A percentile compares a stretch with the other conserved stretches of the same genome.
Conservation (phyloP, 2,113 vertebrate species). For the Caranx ignobilis region DNA sequence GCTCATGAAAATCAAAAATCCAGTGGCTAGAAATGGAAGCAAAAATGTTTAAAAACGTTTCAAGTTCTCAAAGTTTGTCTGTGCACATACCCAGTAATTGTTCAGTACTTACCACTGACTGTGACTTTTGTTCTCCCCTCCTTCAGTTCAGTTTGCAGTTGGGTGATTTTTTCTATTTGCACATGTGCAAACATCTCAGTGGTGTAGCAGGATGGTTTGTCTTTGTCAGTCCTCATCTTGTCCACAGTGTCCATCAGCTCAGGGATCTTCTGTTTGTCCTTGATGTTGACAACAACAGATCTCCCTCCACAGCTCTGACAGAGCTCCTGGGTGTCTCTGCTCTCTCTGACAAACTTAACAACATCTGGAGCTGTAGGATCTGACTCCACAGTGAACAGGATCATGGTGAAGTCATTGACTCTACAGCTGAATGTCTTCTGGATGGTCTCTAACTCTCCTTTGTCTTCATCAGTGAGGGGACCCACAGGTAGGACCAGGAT, state of each 20-base stretch:
- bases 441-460: slow-evolving; percentile 36
- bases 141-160: too few species aligned
- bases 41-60: too few species aligned
- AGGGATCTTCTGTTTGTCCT: background rate
- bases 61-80: too few species aligned
- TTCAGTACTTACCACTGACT: too few species aligned
- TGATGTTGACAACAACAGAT: background rate
- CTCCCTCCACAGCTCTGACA: slow-evolving; percentile 20
- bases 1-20: too few species aligned
- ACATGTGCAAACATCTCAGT: too few species aligned
- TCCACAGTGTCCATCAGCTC: background rate
- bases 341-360: background rate
- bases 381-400: slow-evolving; percentile 29
- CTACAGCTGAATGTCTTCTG: slow-evolving; percentile 16
- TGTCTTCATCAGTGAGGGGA: slow-evolving; percentile 46
- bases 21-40: too few species aligned
- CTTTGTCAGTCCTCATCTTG: background rate
- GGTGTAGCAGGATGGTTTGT: too few species aligned
- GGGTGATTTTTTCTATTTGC: too few species aligned
- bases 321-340: slow-evolving; percentile 12
- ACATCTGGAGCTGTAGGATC: slow-evolving; percentile 9
- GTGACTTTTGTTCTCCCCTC: too few species aligned
- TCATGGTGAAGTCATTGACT: slow-evolving; percentile 41
- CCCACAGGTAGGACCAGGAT: slow-evolving; percentile 43
- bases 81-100: too few species aligned